phyloP scores from a whole-genome alignment of 2,113 vertebrate species.

The Plotosus lineatus region DNA sequence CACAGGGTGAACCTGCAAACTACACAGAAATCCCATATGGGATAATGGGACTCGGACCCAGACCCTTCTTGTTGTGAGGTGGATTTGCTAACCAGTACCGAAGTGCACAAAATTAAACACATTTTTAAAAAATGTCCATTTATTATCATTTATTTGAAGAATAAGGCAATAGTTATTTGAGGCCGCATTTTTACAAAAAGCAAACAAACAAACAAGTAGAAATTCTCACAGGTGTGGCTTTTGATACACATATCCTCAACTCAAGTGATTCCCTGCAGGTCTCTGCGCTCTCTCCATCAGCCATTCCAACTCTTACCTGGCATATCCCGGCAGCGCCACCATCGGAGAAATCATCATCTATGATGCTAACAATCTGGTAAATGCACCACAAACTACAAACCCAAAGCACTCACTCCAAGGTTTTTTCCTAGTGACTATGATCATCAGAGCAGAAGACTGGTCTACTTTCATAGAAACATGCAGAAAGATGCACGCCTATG shows the following conservation, averaged over 20 bases:
- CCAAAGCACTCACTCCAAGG: background rate
- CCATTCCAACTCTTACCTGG: conserved; percentile 88
- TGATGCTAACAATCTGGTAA: conserved; percentile 87
- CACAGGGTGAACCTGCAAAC: no score
- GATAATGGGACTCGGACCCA: no score
- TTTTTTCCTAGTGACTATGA: background rate
- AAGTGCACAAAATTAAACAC: no score
- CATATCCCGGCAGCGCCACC: conserved; percentile 85
- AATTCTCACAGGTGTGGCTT: background rate
- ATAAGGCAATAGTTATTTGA: background rate
- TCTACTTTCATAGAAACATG: no score
- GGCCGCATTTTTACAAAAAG: background rate
- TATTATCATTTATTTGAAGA: background rate
- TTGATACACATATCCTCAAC: background rate
- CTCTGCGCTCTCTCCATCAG: conserved; percentile 86
- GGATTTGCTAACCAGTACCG: no score
- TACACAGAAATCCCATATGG: no score
- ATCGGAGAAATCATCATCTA: conserved; percentile 90
- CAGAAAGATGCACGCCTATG: background rate
- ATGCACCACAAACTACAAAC: background rate
- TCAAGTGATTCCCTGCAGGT: conserved; percentile 38
- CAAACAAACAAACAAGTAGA: background rate
- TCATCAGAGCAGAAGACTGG: background rate
- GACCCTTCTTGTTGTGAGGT: no score
- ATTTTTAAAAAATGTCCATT: no score